Base-by-base conservation (phyloP, 2,797 vertebrate genomes). In the Pseudotriccus pelzelni region DNA sequence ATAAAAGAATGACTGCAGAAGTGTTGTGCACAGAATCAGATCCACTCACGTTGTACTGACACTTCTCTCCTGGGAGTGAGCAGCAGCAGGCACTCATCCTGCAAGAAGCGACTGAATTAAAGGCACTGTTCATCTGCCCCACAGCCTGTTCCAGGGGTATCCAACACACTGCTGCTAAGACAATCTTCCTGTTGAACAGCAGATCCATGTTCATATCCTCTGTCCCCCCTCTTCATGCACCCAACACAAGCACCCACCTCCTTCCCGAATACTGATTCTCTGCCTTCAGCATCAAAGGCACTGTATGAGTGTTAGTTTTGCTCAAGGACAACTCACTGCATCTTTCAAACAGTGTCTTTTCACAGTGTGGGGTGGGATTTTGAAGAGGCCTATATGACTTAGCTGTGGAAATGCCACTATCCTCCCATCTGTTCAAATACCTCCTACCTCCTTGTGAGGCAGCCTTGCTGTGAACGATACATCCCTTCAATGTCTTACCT, bases 1-100 rank as follows among this genome's bases (percentile, higher is more conserved):
- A 96, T 96, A 97, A 95, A 96, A 96, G 93, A 95, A 92, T 87
- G 89, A 94, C 84, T 94, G 87, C 91, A 92, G 76, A 92, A 93
- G 50, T 83, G 93, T 4, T 92, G 73, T 92, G 89, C 87, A 94
- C 62, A 89, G 87, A 93, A 87, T 87, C 76, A 83, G 72, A 95
- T 83, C 53, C 87, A 53, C 94, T 94, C 84, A 87, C 49, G 1
- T 67, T 83, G 75, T 91, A 94, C 93, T 1, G 22, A 92, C 82
- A 87, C 82, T 56, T 36, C 79, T 83, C 76, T 79, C 81, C 75
- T 59, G 85, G 82, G 76, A 93, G 49, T 7, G 46, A 89, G 66
- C 82, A 95, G 89, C 46, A 69, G 76, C 72, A 77, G 58, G 49
- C 78, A 62, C 25, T 60, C 53, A 68, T 53, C 37, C 80, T 85